These are phyloP conservation scores for Triops cancriformis DNA, from an alignment of 1,140 invertebrate species.

Conservation along the genomic window DNA sequence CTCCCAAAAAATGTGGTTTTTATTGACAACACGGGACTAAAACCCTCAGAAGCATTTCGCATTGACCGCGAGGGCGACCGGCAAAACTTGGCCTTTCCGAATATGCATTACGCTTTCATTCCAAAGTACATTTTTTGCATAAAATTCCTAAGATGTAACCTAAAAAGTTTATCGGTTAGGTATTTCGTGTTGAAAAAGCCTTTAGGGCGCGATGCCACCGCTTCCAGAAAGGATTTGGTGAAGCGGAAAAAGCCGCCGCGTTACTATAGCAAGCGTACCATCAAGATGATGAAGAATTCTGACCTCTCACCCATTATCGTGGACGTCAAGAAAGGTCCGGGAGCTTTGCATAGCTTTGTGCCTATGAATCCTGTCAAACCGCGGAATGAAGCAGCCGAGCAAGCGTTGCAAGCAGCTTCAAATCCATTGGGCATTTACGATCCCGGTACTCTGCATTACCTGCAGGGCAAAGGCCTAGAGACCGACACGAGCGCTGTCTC, in stretches of 20 bases:
- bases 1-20: constrained; percentile 23
- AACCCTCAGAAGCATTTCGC: constrained; percentile 15
- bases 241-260: constrained; percentile 15
- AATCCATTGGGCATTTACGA: constrained; percentile 24
- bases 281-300: constrained; percentile 16
- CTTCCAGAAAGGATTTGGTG: background rate
- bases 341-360: background rate
- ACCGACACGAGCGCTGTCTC: background rate
- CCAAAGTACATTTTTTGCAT: constrained; percentile 1
- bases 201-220: background rate
- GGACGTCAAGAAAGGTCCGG: background rate
- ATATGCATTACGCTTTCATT: constrained; percentile 23
- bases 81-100: constrained; percentile 22
- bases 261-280: constrained; percentile 16
- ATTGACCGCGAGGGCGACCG: constrained; percentile 16
- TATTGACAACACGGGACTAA: background rate
- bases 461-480: background rate
- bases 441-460: constrained; percentile 7
- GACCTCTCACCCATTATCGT: background rate
- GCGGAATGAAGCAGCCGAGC: background rate
- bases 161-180: background rate
- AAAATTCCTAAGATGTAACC: background rate
- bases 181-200: background rate
- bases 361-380: constrained; percentile 4
- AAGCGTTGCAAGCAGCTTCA: background rate